Conservation (phyloP, 2,888 invertebrate species). For the Latheticus oryzae region DNA sequence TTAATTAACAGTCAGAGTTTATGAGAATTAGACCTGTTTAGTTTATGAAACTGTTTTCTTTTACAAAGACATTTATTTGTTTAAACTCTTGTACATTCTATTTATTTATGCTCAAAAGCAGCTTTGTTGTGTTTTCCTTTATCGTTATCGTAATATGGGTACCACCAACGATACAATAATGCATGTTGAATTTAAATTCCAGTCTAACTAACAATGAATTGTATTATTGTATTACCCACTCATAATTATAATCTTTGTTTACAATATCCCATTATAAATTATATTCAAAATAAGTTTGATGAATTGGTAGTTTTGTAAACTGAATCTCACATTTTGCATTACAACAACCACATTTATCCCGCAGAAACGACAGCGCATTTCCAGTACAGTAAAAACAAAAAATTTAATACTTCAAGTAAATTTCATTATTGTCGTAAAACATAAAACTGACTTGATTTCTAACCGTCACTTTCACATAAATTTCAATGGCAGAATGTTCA, state of each 20-base stretch:
- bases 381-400: too few species aligned
- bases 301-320: too few species aligned
- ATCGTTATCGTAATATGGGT: too few species aligned
- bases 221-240: too few species aligned
- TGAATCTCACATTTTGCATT: too few species aligned
- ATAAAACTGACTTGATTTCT: constrained; percentile 11
- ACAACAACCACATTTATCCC: too few species aligned
- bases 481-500: constrained; percentile 9
- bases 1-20: constrained; percentile 17
- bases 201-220: constrained; percentile 11
- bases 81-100: neutral
- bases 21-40: constrained; percentile 5
- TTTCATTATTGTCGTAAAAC: constrained; percentile 5
- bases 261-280: too few species aligned
- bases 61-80: constrained; percentile 1
- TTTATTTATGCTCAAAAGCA: too few species aligned
- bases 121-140: too few species aligned
- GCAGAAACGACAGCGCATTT: too few species aligned
- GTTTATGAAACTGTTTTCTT: constrained; percentile 5
- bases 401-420: neutral
- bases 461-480: constrained; percentile 13
- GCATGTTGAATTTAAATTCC: constrained; percentile 12
- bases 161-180: constrained; percentile 1
- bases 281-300: too few species aligned
- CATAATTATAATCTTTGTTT: too few species aligned